Base-by-base conservation (phyloP, 2,888 invertebrate species). In the Drosophila kuntzei region DNA sequence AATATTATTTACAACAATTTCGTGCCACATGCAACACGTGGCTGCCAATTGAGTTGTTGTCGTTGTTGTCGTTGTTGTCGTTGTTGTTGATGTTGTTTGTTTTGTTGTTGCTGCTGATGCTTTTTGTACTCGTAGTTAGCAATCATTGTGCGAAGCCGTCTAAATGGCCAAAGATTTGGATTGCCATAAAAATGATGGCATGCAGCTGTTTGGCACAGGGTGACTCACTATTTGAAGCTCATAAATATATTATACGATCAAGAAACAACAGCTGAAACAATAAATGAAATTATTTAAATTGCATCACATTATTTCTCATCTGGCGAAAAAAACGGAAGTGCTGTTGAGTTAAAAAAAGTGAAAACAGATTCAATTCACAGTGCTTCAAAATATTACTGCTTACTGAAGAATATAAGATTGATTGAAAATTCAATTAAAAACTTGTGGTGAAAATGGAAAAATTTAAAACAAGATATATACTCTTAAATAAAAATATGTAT, bases 21-120 rank as follows among this genome's bases (percentile, higher is more conserved):
- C 83, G 82, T 87, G 87, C 68, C 61, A 64, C 83, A 81, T 87
- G 87, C 83, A 83, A 87, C 83, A 83, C 87, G 83, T 83, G 85
- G 85, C 69, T 59, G 59, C 39, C 69, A 78, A 65, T 77, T 80
- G 78, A 80, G 80, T 68, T 75, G 74, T 71, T 27, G 53, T 37
- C 27, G 37, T 61, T 58, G 36, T 6, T 44, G 54, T 41, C 44
- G n/a, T 14, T 39, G 34, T 22, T 65, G 49, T 27, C 53, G 36
- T 18, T 46, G 43, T 46, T 29, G 29, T 27, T 22, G 22, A 3
- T 22, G 22, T 22, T 22, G 79, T 66, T 73, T n/a, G n/a, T n/a
- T 69, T 70, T 36, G 50, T 41, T 34, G 39, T 63, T 57, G 34
- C 9, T 37, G 53, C 22, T 46, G 18, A 20, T 41, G 41, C 20